These are phyloP conservation scores for Eubasilissa regina DNA, from an alignment of 1,140 invertebrate genomes.

Conservation along the genomic window DNA sequence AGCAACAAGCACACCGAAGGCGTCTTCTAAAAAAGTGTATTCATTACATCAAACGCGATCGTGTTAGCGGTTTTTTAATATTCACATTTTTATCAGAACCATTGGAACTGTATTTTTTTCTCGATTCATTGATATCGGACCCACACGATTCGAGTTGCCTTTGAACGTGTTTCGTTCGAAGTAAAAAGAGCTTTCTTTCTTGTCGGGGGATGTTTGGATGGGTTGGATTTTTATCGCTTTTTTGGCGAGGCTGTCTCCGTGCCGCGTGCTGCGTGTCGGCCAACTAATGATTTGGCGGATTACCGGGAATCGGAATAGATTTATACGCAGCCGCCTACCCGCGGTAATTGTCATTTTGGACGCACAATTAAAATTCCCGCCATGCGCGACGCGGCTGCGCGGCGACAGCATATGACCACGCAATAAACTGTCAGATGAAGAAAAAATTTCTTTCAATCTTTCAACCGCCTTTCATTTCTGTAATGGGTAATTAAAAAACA, in stretches of 20 bases:
- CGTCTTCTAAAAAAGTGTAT: background rate
- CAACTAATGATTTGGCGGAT: conserved; percentile 10
- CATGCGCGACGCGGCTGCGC: conserved; percentile 19
- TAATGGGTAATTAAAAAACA: too few species aligned
- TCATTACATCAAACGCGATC: background rate
- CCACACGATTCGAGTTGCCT: conserved; percentile 13
- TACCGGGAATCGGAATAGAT: conserved; percentile 10
- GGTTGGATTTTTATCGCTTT: too few species aligned
- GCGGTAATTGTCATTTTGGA: conserved; percentile 26
- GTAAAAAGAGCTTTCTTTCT: background rate
- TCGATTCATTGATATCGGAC: background rate
- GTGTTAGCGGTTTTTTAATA: background rate
- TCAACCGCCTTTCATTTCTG: too few species aligned
- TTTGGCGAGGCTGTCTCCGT: background rate
- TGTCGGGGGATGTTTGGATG: background rate
- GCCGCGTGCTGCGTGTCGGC: background rate
- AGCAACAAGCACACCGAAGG: background rate
- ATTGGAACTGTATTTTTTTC: background rate
- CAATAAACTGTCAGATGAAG: too few species aligned
- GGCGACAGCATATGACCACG: background rate
- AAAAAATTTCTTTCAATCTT: too few species aligned
- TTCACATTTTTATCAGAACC: background rate
- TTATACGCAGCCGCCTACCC: conserved; percentile 16
- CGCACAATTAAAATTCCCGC: conserved; percentile 29
- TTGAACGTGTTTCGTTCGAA: background rate